A percentile compares a stretch with the other conserved stretches of the same genome.
Conservation (phyloP, 1,140 invertebrate species). For the Drosophila tsacasi region DNA sequence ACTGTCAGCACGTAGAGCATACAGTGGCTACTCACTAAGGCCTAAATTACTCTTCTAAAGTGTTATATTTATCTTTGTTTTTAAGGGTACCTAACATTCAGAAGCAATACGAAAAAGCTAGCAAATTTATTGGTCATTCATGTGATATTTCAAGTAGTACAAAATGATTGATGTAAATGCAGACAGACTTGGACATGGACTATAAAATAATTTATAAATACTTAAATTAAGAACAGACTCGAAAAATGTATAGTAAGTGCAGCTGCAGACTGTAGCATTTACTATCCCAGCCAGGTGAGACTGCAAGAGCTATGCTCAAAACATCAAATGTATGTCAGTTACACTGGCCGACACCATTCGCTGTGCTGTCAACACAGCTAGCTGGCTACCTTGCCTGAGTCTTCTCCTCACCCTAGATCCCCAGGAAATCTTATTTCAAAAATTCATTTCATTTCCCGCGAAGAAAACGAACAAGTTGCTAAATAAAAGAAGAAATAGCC, state of each 20-base stretch:
- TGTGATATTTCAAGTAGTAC: not conserved
- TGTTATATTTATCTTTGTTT: not conserved
- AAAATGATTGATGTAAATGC: not conserved
- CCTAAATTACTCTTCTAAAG: not conserved
- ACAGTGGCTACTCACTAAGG: conserved; percentile 25
- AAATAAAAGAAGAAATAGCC: conserved; percentile 31
- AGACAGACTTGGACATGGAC: not conserved
- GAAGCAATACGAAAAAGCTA: too few relatives aligned
- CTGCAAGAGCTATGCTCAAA: conserved; percentile 48
- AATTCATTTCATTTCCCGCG: conserved; percentile 74
- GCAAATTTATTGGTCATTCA: not conserved
- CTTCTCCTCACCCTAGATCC: conserved; percentile 22
- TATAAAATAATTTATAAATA: not conserved
- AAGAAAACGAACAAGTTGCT: conserved; percentile 27
- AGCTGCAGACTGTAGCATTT: not conserved
- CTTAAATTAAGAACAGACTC: too few relatives aligned
- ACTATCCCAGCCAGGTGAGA: conserved; percentile 5
- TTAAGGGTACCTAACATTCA: too few relatives aligned
- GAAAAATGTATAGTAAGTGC: not conserved
- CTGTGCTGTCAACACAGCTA: conserved; percentile 57
- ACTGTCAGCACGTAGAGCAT: conserved; percentile 54
- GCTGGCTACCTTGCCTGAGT: conserved; percentile 9
- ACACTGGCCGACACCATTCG: conserved; percentile 64
- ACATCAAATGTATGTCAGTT: conserved; percentile 73
- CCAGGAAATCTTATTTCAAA: conserved; percentile 65